These are phyloP conservation scores for Pammene aurita DNA, from an alignment of 2,888 invertebrate genomes.

Conservation along the genomic window DNA sequence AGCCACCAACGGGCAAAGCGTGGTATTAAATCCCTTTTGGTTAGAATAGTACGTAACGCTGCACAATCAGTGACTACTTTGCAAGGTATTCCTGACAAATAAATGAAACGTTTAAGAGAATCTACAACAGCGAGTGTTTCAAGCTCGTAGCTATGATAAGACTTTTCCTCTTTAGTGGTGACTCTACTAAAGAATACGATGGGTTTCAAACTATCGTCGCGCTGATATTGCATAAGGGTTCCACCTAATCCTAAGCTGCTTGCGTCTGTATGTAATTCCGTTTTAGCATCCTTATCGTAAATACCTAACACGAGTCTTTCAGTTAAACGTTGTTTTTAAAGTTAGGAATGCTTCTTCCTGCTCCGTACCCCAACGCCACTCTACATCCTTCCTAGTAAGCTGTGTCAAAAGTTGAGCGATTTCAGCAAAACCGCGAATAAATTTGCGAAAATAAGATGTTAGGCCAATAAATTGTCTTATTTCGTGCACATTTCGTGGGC, in stretches of 20 bases:
- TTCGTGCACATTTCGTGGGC: slow-evolving; percentile 44
- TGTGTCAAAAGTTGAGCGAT: background rate
- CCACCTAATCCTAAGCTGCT: too few relatives aligned
- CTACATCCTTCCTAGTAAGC: too few relatives aligned
- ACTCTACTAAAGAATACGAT: too few relatives aligned
- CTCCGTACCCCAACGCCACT: too few relatives aligned
- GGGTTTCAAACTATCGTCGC: too few relatives aligned
- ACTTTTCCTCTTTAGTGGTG: too few relatives aligned
- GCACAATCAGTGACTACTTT: slow-evolving; percentile 52
- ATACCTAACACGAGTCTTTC: background rate
- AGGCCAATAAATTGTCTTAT: slow-evolving; percentile 46
- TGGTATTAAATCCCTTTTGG: slow-evolving; percentile 50
- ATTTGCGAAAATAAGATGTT: slow-evolving; percentile 17
- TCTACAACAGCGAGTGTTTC: slow-evolving; percentile 3
- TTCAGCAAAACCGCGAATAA: background rate
- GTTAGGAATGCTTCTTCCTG: too few relatives aligned
- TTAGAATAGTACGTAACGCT: slow-evolving; percentile 49
- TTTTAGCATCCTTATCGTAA: background rate
- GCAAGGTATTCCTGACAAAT: slow-evolving; percentile 46
- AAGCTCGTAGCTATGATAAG: slow-evolving; percentile 12
- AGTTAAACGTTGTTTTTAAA: too few relatives aligned
- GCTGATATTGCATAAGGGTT: too few relatives aligned
- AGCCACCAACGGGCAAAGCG: slow-evolving; percentile 56
- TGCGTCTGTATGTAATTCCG: background rate
- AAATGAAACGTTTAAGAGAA: slow-evolving; percentile 47